Conservation (phyloP, 2,113 vertebrate genomes). For the Ceyx margarethae region DNA sequence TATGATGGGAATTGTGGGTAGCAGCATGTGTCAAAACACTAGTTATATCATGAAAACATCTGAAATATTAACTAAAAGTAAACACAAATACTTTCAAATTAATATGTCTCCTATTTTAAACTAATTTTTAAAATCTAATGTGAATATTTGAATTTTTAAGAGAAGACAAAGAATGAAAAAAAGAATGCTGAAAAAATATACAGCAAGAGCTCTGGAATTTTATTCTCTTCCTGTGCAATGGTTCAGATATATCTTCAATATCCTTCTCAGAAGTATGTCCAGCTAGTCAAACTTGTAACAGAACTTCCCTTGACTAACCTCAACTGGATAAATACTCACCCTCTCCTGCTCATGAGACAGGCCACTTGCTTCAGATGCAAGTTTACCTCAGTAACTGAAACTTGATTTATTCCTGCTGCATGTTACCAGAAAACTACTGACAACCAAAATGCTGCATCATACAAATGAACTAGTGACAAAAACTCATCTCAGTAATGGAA, state of each 20-base stretch:
- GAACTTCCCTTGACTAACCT: neutral
- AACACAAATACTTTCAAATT: neutral
- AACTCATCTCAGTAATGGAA: neutral
- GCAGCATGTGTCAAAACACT: neutral
- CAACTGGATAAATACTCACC: neutral
- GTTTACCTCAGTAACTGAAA: neutral
- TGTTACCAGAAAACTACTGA: neutral
- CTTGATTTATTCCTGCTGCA: neutral
- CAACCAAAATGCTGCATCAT: neutral
- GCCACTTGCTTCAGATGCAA: rapidly evolving
- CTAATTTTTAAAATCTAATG: neutral
- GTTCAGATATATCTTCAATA: neutral
- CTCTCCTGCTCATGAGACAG: rapidly evolving
- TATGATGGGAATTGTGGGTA: neutral
- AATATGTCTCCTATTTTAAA: neutral
- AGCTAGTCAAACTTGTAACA: neutral
- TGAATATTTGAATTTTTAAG: neutral
- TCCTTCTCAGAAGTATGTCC: neutral
- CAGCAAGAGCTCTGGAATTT: neutral
- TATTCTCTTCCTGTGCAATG: neutral
- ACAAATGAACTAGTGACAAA: neutral
- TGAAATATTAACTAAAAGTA: neutral
- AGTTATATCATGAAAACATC: neutral
- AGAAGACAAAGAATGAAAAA: neutral
- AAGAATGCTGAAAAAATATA: neutral